These are phyloP conservation scores for Leptinotarsa tumamoca DNA, from an alignment of 2,888 invertebrate genomes.

Conservation along the genomic window DNA sequence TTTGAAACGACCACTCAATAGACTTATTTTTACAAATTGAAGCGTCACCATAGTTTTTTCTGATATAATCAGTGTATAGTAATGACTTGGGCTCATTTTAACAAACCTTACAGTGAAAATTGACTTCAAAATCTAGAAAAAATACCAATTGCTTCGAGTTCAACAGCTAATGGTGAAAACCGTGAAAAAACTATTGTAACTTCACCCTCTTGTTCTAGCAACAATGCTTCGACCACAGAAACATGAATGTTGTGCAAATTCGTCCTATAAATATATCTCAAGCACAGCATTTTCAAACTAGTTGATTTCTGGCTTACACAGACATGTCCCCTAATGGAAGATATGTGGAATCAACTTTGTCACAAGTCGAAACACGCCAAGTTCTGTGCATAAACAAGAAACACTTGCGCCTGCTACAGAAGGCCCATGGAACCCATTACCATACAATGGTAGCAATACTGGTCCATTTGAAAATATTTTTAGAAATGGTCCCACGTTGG, in stretches of 20 bases:
- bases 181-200: background rate
- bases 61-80: slow-evolving; percentile 12
- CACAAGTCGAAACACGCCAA: background rate
- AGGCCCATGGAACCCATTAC: too few relatives aligned
- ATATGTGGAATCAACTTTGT: background rate
- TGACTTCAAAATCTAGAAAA: background rate
- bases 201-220: slow-evolving; percentile 16
- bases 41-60: background rate
- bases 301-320: background rate
- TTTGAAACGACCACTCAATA: background rate
- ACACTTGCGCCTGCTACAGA: too few relatives aligned
- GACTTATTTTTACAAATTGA: background rate
- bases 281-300: slow-evolving; percentile 6
- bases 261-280: slow-evolving; percentile 2
- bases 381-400: background rate
- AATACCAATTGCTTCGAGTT: background rate
- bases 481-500: background rate
- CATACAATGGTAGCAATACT: too few relatives aligned
- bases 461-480: too few relatives aligned
- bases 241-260: background rate
- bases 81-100: slow-evolving; percentile 38
- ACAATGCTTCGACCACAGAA: slow-evolving; percentile 7
- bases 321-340: background rate
- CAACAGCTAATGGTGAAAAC: background rate
- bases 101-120: slow-evolving; percentile 23